Conservation (phyloP, 2,888 invertebrate species). For the Lithodes maja region DNA sequence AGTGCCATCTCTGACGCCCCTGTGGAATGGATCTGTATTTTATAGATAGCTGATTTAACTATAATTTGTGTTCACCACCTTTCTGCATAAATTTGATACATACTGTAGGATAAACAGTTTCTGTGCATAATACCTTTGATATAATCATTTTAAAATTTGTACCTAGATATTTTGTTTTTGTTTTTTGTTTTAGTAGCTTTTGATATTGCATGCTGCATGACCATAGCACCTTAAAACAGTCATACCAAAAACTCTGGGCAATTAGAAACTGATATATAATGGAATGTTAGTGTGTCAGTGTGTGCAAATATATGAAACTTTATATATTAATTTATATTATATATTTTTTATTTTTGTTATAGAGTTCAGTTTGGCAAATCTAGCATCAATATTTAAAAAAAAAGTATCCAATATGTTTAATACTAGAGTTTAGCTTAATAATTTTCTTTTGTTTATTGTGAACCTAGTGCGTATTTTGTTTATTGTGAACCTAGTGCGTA, state of each 20-base stretch:
- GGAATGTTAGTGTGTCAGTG: neutral
- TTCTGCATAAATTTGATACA: slow-evolving; percentile 57
- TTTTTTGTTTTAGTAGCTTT: slow-evolving; percentile 60
- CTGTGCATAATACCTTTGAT: slow-evolving; percentile 54
- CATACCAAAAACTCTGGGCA: slow-evolving; percentile 63
- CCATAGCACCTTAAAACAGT: slow-evolving; percentile 58
- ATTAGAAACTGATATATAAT: slow-evolving; percentile 29
- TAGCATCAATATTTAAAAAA: neutral
- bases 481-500: neutral
- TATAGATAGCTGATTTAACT: slow-evolving; percentile 48
- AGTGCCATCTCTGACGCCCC: slow-evolving; percentile 59
- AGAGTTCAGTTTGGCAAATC: neutral
- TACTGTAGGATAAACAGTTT: slow-evolving; percentile 53
- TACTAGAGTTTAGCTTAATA: neutral
- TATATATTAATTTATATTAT: neutral
- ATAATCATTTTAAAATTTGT: slow-evolving; percentile 40
- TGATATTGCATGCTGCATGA: slow-evolving; percentile 63
- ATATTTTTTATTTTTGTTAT: neutral
- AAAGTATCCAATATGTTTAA: neutral
- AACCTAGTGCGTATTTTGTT: neutral
- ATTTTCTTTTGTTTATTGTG: neutral
- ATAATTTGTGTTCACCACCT: slow-evolving; percentile 58
- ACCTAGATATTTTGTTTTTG: slow-evolving; percentile 4
- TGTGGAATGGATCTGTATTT: slow-evolving; percentile 58
- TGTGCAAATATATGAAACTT: neutral